Conservation (phyloP, 2,797 vertebrate species). For the Oreochromis mossambicus region DNA sequence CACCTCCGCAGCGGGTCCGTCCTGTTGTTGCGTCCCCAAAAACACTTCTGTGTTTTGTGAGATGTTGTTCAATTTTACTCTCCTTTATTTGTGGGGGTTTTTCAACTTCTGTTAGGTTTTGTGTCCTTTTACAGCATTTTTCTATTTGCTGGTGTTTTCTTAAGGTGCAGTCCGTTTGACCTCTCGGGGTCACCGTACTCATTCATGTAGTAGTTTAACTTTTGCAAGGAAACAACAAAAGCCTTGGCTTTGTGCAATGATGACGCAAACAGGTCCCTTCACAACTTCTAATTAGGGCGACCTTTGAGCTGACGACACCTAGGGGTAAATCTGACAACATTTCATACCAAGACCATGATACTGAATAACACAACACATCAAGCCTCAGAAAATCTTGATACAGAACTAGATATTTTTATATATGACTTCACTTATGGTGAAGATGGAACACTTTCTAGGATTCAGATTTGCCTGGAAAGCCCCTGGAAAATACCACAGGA, state of each 20-base stretch:
- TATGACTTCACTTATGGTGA: neutral
- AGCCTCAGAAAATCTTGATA: neutral
- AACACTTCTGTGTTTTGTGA: neutral
- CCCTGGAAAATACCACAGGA: neutral
- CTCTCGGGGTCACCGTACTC: fast-evolving
- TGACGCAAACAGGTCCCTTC: neutral
- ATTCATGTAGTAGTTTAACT: neutral
- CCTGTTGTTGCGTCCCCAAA: fast-evolving
- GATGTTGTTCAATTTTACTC: neutral
- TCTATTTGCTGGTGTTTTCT: neutral
- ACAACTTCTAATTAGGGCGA: neutral
- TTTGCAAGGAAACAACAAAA: neutral
- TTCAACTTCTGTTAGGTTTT: fast-evolving
- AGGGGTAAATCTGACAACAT: neutral
- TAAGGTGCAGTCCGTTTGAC: neutral
- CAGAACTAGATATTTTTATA: neutral
- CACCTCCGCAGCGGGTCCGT: fast-evolving
- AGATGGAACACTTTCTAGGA: neutral
- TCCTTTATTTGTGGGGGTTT: neutral
- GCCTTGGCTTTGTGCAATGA: neutral
- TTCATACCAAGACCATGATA: neutral
- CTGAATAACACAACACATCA: neutral
- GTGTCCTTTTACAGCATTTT: neutral
- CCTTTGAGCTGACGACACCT: neutral
- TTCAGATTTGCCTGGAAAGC: neutral